Base-by-base conservation (phyloP, 2,888 invertebrate species). In the Chymomyza amoena region DNA sequence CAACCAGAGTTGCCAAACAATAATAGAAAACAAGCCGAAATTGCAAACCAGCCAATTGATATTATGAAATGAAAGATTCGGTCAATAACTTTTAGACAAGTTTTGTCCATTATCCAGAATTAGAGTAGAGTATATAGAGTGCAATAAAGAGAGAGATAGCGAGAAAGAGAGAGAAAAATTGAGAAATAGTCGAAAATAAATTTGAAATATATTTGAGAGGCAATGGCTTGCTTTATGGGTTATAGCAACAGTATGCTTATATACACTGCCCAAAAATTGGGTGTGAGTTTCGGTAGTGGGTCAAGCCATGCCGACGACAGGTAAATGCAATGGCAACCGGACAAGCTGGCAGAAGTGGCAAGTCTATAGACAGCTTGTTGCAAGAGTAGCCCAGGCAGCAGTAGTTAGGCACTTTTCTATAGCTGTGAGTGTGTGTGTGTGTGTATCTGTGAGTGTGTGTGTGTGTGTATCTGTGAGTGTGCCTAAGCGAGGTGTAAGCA, bases 401-500 rank as follows among this genome's bases (percentile, higher is more conserved):
- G 25, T 10, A 59, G 28, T 59, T 28, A 59, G 13, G 59, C 25
- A 59, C 32, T 59, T 32, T 50, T 60, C 4, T 1, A 32, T 32
- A n/a, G n/a, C n/a, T n/a, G n/a, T n/a, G n/a, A n/a, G n/a, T n/a
- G n/a, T n/a, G n/a, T n/a, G n/a, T n/a, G n/a, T n/a, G n/a, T n/a
- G n/a, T n/a, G 4, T 6, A 28, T 28, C 28, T 3, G 61, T 66
- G 25, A 68, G 61, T 65, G 39, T 64, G 52, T 61, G 66, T 64
- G 62, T 64, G 61, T 70, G 18, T 64, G 60, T 70, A 72, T 66
- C 69, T 75, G 20, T 54, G 54, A 13, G 18, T 65, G 59, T 71
- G 75, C 68, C 69, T 74, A 64, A 74, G 78, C 77, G 69, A 75
- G 73, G 81, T 78, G 84, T 84, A 84, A 83, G 81, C 76, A 81